Evolutionary conservation across 2,797 vertebrate species (phyloP).

Genomic region (Amniataba percoides): DNA sequence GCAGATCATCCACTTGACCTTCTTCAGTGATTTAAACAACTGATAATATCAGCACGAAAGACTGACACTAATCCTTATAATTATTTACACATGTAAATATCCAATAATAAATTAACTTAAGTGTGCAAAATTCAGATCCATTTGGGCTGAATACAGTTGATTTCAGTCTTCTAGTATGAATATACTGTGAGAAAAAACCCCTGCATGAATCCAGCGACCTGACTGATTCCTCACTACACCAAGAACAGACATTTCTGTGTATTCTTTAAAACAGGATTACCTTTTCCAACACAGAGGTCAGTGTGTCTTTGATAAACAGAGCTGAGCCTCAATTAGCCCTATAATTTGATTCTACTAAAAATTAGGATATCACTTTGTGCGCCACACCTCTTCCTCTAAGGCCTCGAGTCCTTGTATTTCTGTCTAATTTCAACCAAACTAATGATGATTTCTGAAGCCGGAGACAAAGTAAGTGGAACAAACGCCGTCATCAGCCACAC

Average conservation of each 20-base stretch:
- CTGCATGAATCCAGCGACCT: conserved; percentile 2
- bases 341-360: background rate
- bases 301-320: conserved; percentile 8
- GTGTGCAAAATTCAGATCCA: background rate
- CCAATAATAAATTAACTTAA: conserved; percentile 6
- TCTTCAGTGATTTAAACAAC: conserved; percentile 38
- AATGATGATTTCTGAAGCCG: conserved; percentile 29
- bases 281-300: conserved; percentile 17
- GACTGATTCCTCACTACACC: background rate
- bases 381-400: conserved; percentile 14
- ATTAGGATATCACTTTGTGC: background rate
- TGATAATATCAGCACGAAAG: conserved; percentile 28
- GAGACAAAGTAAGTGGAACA: conserved; percentile 23
- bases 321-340: background rate
- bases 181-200: background rate
- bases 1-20: conserved; percentile 48
- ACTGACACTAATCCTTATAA: conserved; percentile 13
- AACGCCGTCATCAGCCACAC: conserved; percentile 29
- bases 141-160: background rate
- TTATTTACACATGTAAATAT: conserved; percentile 32
- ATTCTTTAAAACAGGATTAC: background rate
- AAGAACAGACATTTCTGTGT: background rate
- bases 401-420: conserved; percentile 17
- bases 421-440: conserved; percentile 14
- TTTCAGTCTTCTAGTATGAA: conserved; percentile 1